phyloP scores from a whole-genome alignment of 2,888 invertebrate species.

The Xestia xanthographa region DNA sequence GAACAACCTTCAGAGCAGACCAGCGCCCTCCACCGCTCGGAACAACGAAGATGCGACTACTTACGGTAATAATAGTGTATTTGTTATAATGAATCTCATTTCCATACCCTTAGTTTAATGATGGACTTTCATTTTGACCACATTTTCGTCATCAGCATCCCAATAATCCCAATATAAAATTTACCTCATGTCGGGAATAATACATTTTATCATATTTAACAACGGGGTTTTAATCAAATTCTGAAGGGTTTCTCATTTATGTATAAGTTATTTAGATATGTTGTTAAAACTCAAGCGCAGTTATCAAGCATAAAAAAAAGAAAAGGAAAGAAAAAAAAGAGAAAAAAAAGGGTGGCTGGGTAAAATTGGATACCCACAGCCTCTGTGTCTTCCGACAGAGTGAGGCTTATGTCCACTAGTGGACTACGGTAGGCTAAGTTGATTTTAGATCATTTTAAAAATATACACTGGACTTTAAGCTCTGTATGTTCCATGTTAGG shows the following conservation, averaged over 20 bases:
- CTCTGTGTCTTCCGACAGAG: too few species aligned
- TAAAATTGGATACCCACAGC: not conserved
- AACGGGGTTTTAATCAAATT: not conserved
- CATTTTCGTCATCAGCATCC: not conserved
- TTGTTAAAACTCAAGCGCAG: too few species aligned
- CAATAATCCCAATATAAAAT: not conserved
- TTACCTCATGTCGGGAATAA: not conserved
- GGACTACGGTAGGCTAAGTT: not conserved
- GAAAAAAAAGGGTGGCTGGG: not conserved
- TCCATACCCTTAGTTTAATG: not conserved
- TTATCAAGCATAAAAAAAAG: too few species aligned
- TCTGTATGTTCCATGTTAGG: too few species aligned
- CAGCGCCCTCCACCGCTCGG: slow-evolving; percentile 71
- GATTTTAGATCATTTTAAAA: not conserved
- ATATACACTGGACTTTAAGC: not conserved
- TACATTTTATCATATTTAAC: too few species aligned
- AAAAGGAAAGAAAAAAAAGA: too few species aligned
- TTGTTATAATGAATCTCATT: not conserved
- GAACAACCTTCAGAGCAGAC: slow-evolving; percentile 85
- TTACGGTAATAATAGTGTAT: slow-evolving; percentile 75
- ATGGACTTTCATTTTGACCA: not conserved
- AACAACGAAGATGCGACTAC: slow-evolving; percentile 73
- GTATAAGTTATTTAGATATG: not conserved
- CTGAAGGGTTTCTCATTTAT: not conserved
- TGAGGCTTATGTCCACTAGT: not conserved